These are phyloP conservation scores for Ommatoiulus sabulosus DNA, from an alignment of 2,888 invertebrate genomes.

Conservation along the genomic window DNA sequence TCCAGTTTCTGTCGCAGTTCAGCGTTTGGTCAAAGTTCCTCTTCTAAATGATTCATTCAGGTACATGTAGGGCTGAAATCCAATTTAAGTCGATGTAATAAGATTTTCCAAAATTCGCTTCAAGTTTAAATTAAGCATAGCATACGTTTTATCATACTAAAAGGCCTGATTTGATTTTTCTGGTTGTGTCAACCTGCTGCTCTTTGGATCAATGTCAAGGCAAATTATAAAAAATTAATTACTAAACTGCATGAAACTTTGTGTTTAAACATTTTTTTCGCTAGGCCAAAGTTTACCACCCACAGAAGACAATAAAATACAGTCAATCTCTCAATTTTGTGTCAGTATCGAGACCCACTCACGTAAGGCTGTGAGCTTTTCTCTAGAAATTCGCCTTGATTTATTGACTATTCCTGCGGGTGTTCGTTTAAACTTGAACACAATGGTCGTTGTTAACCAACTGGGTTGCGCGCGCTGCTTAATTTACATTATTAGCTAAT, in stretches of 20 bases:
- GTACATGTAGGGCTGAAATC: too few relatives aligned
- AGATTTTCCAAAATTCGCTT: not conserved
- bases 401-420: not conserved
- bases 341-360: not conserved
- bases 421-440: not conserved
- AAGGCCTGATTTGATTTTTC: not conserved
- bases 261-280: not conserved
- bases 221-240: not conserved
- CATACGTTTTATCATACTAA: not conserved
- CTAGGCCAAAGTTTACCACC: not conserved
- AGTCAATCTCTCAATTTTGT: not conserved
- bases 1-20: not conserved
- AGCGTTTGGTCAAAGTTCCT: not conserved
- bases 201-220: not conserved
- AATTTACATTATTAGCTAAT: slow-evolving; percentile 31
- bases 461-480: not conserved
- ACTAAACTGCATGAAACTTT: not conserved
- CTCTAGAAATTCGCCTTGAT: not conserved
- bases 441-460: not conserved
- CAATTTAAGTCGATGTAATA: too few relatives aligned
- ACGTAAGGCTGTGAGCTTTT: not conserved
- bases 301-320: not conserved
- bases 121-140: not conserved
- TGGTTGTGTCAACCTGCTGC: not conserved
- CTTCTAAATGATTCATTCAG: too few relatives aligned